phyloP scores from a whole-genome alignment of 2,888 invertebrate genomes.

The Acronicta aceris region DNA sequence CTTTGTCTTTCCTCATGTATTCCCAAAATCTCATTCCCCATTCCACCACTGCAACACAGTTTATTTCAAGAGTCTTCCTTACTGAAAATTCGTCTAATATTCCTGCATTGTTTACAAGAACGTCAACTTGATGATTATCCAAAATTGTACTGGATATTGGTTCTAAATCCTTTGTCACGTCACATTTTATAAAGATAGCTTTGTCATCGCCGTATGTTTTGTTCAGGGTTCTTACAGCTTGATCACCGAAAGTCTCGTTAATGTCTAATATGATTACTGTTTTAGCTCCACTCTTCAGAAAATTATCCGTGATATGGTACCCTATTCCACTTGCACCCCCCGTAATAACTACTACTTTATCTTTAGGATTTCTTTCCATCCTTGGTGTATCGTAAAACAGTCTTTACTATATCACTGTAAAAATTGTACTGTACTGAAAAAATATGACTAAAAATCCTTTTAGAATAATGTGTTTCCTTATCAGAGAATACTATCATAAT shows the following conservation, averaged over 20 bases:
- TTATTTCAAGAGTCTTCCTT: conserved; percentile 65
- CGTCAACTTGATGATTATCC: conserved; percentile 69
- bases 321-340: conserved; percentile 88
- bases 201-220: conserved; percentile 76
- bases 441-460: too few relatives aligned
- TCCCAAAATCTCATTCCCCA: conserved; percentile 85
- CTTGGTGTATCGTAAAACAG: not conserved
- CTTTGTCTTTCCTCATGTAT: conserved; percentile 85
- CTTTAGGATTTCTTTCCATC: conserved; percentile 54
- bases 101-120: conserved; percentile 80
- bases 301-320: conserved; percentile 75
- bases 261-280: conserved; percentile 60
- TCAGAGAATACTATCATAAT: too few relatives aligned
- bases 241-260: conserved; percentile 61
- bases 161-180: conserved; percentile 82
- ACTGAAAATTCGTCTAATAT: conserved; percentile 59
- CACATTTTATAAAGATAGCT: conserved; percentile 81
- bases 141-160: conserved; percentile 65
- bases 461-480: too few relatives aligned
- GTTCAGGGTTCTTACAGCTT: conserved; percentile 73
- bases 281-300: conserved; percentile 76
- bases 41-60: conserved; percentile 63
- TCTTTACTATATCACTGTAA: not conserved
- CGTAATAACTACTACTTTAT: conserved; percentile 74
- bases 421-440: not conserved